Evolutionary conservation across 37 sponge, comb jelly and placozoan species (phyloP).

Genomic region (Mnemiopsis leidyi): DNA sequence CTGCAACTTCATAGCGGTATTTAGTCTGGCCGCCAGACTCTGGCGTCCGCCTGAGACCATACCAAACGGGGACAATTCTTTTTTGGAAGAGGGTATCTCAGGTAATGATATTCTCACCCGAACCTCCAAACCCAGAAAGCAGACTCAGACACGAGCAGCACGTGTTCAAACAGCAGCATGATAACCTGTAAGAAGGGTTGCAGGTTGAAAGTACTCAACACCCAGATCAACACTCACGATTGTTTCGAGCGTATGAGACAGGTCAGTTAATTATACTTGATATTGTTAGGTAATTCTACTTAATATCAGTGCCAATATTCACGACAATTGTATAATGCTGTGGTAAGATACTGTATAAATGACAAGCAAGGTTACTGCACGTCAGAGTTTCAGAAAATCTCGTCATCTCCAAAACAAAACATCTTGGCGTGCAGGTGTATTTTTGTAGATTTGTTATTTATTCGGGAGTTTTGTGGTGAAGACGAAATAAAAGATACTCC

Average conservation of each 20-base stretch:
- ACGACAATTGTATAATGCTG: neutral
- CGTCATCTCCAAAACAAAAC: neutral
- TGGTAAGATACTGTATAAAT: neutral
- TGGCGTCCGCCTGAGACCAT: too few species aligned
- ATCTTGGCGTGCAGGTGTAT: neutral
- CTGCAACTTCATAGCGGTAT: too few species aligned
- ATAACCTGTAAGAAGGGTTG: neutral
- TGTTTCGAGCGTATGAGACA: constrained; percentile 60
- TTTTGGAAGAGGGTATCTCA: too few species aligned
- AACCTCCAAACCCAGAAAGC: constrained; percentile 36
- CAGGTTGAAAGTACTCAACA: constrained; percentile 39
- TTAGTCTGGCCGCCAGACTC: too few species aligned
- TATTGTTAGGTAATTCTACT: too few species aligned
- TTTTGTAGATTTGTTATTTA: neutral
- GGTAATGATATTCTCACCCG: too few species aligned
- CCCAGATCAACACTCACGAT: constrained; percentile 51
- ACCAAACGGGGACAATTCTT: too few species aligned
- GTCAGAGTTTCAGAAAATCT: neutral
- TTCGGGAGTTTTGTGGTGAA: neutral
- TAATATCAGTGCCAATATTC: too few species aligned
- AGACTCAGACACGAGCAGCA: constrained; percentile 47
- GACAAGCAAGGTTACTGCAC: neutral
- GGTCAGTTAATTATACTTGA: neutral
- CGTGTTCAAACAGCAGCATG: constrained; percentile 60
- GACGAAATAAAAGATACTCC: neutral